Conservation (phyloP, 2,113 vertebrate genomes). For the Lutjanus erythropterus region DNA sequence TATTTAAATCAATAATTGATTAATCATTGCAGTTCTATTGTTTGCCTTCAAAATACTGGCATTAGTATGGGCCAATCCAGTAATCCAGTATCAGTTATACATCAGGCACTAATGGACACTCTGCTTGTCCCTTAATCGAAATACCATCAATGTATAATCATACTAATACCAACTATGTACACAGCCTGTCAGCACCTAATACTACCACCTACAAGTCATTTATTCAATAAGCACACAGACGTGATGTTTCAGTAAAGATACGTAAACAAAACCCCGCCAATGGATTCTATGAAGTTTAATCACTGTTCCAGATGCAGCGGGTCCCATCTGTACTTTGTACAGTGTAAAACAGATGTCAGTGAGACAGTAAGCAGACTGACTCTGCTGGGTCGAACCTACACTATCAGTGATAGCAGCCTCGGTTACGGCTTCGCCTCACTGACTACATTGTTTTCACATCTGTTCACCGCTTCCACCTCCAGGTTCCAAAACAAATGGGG, state of each 20-base stretch:
- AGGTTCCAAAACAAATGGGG: conserved; percentile 72
- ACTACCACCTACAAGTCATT: conserved; percentile 22
- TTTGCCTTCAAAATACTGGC: not conserved
- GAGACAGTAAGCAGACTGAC: conserved; percentile 65
- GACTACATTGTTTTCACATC: conserved; percentile 73
- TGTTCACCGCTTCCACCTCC: conserved; percentile 55
- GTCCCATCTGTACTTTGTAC: conserved; percentile 27
- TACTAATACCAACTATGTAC: not conserved
- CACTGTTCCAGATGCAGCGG: conserved; percentile 17
- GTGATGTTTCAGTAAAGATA: conserved; percentile 4
- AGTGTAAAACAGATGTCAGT: conserved; percentile 66
- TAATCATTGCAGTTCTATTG: too few species aligned
- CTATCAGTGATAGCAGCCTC: conserved; percentile 54
- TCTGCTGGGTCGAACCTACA: conserved; percentile 37
- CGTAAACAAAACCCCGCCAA: conserved; percentile 40
- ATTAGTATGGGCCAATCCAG: too few species aligned
- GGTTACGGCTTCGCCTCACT: conserved; percentile 45
- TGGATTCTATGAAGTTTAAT: conserved; percentile 31
- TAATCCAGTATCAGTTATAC: not conserved
- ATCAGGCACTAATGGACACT: conserved; percentile 7
- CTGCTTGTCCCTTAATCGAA: conserved; percentile 17
- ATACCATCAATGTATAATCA: conserved; percentile 26
- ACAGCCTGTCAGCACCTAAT: conserved; percentile 29
- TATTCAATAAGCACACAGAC: conserved; percentile 23
- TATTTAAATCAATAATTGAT: too few species aligned